A percentile compares a stretch with the other conserved stretches of the same genome.
These are phyloP conservation scores for Phaonia tiefii DNA, from an alignment of 2,888 invertebrate genomes.

Conservation along the genomic window DNA sequence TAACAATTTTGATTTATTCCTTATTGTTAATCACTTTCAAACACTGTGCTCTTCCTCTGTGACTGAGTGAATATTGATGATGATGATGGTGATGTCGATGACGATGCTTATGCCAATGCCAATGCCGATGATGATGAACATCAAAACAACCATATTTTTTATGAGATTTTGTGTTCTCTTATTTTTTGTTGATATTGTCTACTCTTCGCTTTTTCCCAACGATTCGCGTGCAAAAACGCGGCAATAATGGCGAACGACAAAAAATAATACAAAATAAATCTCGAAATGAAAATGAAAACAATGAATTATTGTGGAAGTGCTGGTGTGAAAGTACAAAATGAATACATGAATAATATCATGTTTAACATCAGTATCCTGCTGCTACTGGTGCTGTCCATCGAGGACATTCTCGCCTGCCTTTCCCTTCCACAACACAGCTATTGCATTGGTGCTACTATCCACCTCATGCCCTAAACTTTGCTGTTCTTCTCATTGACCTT, in stretches of 20 bases:
- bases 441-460: too few species aligned
- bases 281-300: slow-evolving; percentile 32
- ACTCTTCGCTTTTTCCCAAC: neutral
- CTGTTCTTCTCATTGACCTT: neutral
- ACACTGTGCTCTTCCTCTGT: neutral
- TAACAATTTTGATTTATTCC: too few species aligned
- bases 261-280: neutral
- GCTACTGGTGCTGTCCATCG: slow-evolving; percentile 25
- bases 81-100: slow-evolving; percentile 2
- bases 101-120: neutral
- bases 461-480: too few species aligned
- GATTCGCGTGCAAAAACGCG: slow-evolving; percentile 14
- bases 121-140: slow-evolving; percentile 14
- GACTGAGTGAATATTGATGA: neutral
- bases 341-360: slow-evolving; percentile 55
- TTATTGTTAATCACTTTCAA: too few species aligned
- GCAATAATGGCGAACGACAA: slow-evolving; percentile 5
- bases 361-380: slow-evolving; percentile 60
- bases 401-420: too few species aligned
- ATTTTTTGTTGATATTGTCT: neutral
- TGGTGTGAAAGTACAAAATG: slow-evolving; percentile 61
- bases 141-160: slow-evolving; percentile 36
- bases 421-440: too few species aligned
- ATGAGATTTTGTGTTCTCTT: slow-evolving; percentile 1
- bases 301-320: slow-evolving; percentile 39